Evolutionary conservation across 2,113 vertebrate genomes (phyloP), one percentile per base, ranked within the genome.

Genomic region (Narcine bancroftii): DNA sequence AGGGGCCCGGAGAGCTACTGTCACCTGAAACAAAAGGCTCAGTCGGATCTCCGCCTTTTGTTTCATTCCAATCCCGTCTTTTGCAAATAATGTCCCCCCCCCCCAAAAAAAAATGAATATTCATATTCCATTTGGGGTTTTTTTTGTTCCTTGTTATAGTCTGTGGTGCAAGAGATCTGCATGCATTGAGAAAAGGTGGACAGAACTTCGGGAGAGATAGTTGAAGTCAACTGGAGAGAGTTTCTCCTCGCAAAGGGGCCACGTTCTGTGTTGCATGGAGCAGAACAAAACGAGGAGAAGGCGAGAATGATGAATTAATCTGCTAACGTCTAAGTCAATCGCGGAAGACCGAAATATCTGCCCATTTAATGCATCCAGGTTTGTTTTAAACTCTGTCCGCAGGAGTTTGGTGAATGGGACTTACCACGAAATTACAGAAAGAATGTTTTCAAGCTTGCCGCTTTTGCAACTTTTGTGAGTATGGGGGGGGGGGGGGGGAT

Each of bases 401-500:
- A 99, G 98, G 97, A 99, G 98, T 94, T 95, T 99, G 93, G 98
- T 99, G 39, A 99, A 99, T 94, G 98, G 97, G 93, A 99, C 97
- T 21, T 99, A 99, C 95, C 96, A 95, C 0, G 98, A 99, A 95
- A 96, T 99, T 94, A 99, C 97, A 95, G 99, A 99, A 95, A 97
- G 97, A 42, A 98, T 99, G 97, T 99, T 99, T 94, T 94, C 98
- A 39, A 98, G 99, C 94, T 96, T 99, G 95, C 97, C 98, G 89
- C 97, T 97, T 89, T 95, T 99, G 93, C 98, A 99, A 95, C 96
- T 99, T 50, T 96, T 99, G 99, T 99, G 95, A 99, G 98, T 93
- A 91, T 91, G 26, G 42, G 15, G 1, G 21, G 69, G 33, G n/a
- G n/a, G n/a, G n/a, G n/a, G n/a, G n/a, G n/a, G n/a, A n/a, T n/a